These are phyloP conservation scores for Habrosyne pyritoides DNA, from an alignment of 2,888 invertebrate species.

Conservation along the genomic window DNA sequence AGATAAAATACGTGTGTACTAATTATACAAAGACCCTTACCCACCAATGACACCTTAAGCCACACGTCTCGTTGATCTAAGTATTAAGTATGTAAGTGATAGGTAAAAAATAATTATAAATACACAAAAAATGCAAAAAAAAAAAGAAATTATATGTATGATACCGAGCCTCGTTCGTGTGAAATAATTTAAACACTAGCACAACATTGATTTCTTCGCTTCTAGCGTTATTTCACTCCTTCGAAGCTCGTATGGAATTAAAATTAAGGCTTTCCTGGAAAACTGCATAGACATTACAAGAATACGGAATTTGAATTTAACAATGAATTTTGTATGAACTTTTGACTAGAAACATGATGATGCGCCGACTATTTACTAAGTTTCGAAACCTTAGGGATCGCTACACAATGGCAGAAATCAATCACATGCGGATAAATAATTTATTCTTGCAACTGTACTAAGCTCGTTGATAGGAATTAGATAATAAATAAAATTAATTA, in stretches of 20 bases:
- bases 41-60: conserved; percentile 80
- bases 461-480: conserved; percentile 80
- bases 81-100: conserved; percentile 81
- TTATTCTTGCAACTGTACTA: conserved; percentile 80
- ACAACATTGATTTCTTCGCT: conserved; percentile 49
- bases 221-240: conserved; percentile 61
- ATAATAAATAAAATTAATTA: conserved; percentile 82
- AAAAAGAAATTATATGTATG: conserved; percentile 56
- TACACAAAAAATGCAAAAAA: conserved; percentile 61
- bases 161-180: conserved; percentile 68
- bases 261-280: conserved; percentile 74
- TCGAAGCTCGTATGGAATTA: conserved; percentile 63
- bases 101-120: conserved; percentile 72
- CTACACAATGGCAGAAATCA: conserved; percentile 55
- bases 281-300: conserved; percentile 60
- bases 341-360: conserved; percentile 40
- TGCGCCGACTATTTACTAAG: conserved; percentile 45
- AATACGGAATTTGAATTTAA: conserved; percentile 35
- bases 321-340: conserved; percentile 47
- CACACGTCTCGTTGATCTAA: conserved; percentile 79
- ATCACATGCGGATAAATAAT: conserved; percentile 64
- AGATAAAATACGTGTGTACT: conserved; percentile 57
- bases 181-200: conserved; percentile 54
- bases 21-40: conserved; percentile 71
- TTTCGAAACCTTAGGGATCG: conserved; percentile 28